Evolutionary conservation across 2,113 vertebrate species (phyloP), one percentile per base, ranked within the genome.

Genomic region (Antigone vipio): DNA sequence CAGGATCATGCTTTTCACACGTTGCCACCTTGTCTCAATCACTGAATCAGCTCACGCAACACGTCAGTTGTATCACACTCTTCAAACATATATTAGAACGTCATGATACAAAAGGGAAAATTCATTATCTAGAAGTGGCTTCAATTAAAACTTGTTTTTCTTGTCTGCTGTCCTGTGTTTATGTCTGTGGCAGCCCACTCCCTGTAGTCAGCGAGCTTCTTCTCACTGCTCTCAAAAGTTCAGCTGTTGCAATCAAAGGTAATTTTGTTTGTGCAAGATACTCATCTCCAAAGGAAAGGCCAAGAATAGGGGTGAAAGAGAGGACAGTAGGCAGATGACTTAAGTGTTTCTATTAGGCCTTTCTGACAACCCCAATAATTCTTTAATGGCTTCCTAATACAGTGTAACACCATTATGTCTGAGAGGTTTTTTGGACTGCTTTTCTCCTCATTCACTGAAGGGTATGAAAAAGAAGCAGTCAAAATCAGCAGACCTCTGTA

Each of bases 131-230:
- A 55, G 63, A 95, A 96, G 96, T 58, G 69, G 32, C 93, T 96
- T 93, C 78, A 96, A 96, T 97, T 94, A 86, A 94, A 98, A 96
- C 97, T 96, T 89, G 97, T 96, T 97, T 97, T 97, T 97, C 97
- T 97, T 68, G 96, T 88, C 94, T 84, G 71, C 88, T 79, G 71
- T 62, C 34, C 66, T 27, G 44, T 94, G 94, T 88, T 94, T 90
- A 47, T 69, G 79, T 97, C 78, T 92, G 96, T 91, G 91, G 81
- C 89, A 81, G 78, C 86, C 69, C 69, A 22, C 94, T 95, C 89
- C 78, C 58, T 89, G 90, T 32, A 93, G 81, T 94, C 94, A 89
- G 82, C 34, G 72, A 91, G 76, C 89, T 85, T 53, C 84, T 93
- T 94, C 74, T 68, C 67, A 68, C 40, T 53, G 66, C 76, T 72